These are phyloP conservation scores for Aldrovandia affinis DNA, from an alignment of 2,797 vertebrate species.

Conservation along the genomic window DNA sequence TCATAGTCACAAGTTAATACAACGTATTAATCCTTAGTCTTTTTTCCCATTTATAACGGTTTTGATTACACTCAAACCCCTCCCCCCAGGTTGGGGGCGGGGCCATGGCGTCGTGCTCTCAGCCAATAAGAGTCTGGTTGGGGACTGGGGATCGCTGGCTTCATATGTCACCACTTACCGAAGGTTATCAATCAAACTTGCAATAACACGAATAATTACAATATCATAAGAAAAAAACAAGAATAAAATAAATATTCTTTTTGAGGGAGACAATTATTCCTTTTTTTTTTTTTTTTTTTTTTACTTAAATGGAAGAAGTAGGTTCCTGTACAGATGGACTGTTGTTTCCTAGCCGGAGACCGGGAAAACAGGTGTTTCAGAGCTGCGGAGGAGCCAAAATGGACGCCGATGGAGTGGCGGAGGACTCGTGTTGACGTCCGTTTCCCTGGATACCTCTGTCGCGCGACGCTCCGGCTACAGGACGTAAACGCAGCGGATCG, in stretches of 20 bases:
- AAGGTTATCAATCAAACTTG: not conserved
- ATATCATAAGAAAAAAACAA: conserved; percentile 12
- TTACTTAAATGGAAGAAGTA: not conserved
- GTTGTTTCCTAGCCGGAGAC: not conserved
- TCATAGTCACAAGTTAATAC: conserved; percentile 22
- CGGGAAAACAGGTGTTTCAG: not conserved
- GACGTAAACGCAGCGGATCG: not conserved
- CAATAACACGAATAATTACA: not conserved
- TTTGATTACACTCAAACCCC: not conserved
- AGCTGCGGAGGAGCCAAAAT: not conserved
- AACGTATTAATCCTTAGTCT: not conserved
- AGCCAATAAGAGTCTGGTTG: conserved; percentile 7
- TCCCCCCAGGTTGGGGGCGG: not conserved
- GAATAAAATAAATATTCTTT: conserved; percentile 15
- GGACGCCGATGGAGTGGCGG: not conserved
- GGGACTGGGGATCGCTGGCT: not conserved
- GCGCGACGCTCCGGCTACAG: not conserved
- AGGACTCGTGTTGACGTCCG: not conserved
- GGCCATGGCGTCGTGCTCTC: not conserved
- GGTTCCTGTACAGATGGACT: not conserved
- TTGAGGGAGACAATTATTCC: too few species aligned
- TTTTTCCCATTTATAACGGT: conserved; percentile 1
- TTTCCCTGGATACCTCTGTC: not conserved
- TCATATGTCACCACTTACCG: not conserved
- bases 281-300: too few species aligned